Evolutionary conservation across 1,140 invertebrate species (phyloP), one percentile per base, ranked within the genome.

Genomic region (Ctenoplectra terminalis): DNA sequence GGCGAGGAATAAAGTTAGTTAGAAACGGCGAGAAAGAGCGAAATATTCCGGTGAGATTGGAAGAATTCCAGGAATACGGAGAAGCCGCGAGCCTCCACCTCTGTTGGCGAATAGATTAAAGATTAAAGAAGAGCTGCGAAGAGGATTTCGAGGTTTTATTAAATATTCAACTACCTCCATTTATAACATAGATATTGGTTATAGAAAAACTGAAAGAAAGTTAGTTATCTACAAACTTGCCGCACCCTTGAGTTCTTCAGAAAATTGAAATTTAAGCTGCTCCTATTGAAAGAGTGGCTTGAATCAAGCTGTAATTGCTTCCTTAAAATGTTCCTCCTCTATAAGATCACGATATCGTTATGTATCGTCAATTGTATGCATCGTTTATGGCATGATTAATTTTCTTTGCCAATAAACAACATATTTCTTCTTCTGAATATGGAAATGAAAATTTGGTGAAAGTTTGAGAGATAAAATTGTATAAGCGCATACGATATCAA

Each of bases 1-100:
- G 58, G 17, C 66, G 77, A 58, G 75, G 61, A 87, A 87, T 87
- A 84, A 80, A 87, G 85, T 87, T 87, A 87, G 87, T 84, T 84
- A 86, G 85, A 80, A 80, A 75, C 66, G 81, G 46, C 56, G 71
- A 52, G 37, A 60, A 80, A 56, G 48, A 66, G 71, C 31, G 40
- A 70, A 73, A 85, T 81, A 77, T 88, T 85, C 71, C 66, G 73
- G 31, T 29, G 63, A 82, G 63, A 79, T 63, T 72, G 75, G 76
- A 77, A 77, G 61, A 81, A 82, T 85, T 82, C 85, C 77, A 60
- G 50, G 71, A 78, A 40, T 64, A 66, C 73, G 48, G 56, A 26
- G 23, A 34, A 69, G 15, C 78, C 58, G 60, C 70, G 60, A 46
- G 26, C 37, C n/a, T 1, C 8, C 8, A 29, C 7, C 9, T 13